A percentile compares a stretch with the other conserved stretches of the same genome.
phyloP scores from a whole-genome alignment of 2,113 vertebrate species.

The Microtus pennsylvanicus region DNA sequence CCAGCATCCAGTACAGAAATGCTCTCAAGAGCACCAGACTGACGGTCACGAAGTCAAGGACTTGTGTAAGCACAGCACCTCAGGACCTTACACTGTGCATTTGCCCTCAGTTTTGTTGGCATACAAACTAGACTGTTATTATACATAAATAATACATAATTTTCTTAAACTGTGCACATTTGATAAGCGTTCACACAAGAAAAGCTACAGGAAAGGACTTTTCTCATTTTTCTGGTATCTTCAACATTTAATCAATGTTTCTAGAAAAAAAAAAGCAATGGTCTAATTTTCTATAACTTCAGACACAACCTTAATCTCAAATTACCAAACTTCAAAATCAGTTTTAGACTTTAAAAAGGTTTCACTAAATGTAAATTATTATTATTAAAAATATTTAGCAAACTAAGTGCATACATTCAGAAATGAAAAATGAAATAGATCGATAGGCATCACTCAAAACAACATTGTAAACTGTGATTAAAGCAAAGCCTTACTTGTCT shows the following conservation, averaged over 20 bases:
- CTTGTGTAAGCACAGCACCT: not conserved
- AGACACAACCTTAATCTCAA: constrained; percentile 58
- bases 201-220: constrained; percentile 66
- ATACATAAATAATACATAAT: constrained; percentile 17
- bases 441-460: constrained; percentile 80
- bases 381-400: constrained; percentile 72
- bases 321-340: constrained; percentile 67
- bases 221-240: constrained; percentile 61
- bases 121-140: constrained; percentile 51
- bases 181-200: constrained; percentile 40
- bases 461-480: constrained; percentile 78
- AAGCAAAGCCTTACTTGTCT: constrained; percentile 93
- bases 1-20: not conserved
- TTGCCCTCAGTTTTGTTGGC: not conserved
- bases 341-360: constrained; percentile 66
- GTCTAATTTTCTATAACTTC: constrained; percentile 67
- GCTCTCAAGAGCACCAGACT: constrained; percentile 8
- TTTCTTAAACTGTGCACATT: not conserved
- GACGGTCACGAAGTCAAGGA: constrained; percentile 20
- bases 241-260: constrained; percentile 55
- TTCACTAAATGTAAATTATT: constrained; percentile 64
- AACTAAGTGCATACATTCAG: constrained; percentile 82
- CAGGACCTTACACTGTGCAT: not conserved
- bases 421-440: constrained; percentile 81
- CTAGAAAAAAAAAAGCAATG: constrained; percentile 50